Percentiles rank a stretch among this genome's conserved stretches.
Conservation (phyloP, 64 coral and sea anemone genomes). For the Platygyra sinensis region DNA sequence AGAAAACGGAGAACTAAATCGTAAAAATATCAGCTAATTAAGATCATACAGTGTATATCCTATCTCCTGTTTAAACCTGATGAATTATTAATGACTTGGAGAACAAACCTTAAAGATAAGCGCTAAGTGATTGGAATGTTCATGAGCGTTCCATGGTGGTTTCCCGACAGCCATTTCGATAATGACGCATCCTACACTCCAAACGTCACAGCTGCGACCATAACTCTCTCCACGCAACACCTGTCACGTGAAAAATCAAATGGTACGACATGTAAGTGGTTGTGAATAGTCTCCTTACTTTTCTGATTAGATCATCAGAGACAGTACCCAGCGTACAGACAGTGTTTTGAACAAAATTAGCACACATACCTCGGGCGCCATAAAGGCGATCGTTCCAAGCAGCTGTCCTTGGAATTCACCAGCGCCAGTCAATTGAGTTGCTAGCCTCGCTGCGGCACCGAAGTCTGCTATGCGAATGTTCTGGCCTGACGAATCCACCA, state of each 20-base stretch:
- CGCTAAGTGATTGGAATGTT: constrained; percentile 97
- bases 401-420: constrained; percentile 97
- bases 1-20: too few relatives aligned
- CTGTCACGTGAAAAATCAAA: not conserved
- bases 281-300: too few relatives aligned
- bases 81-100: not conserved
- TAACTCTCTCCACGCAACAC: constrained; percentile 97
- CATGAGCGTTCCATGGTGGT: constrained; percentile 95
- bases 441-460: constrained; percentile 85
- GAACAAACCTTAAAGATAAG: constrained; percentile 88
- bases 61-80: too few relatives aligned
- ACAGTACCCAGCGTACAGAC: too few relatives aligned
- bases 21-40: too few relatives aligned
- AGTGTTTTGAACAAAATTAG: too few relatives aligned
- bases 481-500: constrained; percentile 96
- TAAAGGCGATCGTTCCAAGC: constrained; percentile 94
- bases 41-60: too few relatives aligned
- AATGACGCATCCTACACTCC: constrained; percentile 96
- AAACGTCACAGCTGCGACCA: constrained; percentile 93
- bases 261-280: too few relatives aligned
- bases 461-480: constrained; percentile 93
- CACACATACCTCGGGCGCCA: constrained; percentile 83
- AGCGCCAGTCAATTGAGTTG: constrained; percentile 85
- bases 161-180: constrained; percentile 95
- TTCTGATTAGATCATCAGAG: too few relatives aligned